A percentile compares a stretch with the other conserved stretches of the same genome.
Conservation (phyloP, 2,888 invertebrate genomes). For the Synanthedon andrenaeformis region DNA sequence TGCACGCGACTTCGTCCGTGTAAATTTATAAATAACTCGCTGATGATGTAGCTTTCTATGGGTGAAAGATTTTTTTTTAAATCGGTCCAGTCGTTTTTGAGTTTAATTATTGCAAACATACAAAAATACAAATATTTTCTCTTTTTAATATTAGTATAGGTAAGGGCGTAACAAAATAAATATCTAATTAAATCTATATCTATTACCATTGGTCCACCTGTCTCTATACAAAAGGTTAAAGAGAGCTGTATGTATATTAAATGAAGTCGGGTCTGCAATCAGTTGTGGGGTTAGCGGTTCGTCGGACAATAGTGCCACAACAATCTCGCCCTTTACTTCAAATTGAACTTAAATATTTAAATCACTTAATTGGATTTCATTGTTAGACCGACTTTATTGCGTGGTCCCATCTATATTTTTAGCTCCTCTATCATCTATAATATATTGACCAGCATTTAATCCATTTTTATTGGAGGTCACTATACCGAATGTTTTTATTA, state of each 20-base stretch:
- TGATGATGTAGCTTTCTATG: too few relatives aligned
- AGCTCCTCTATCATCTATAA: slow-evolving; percentile 6
- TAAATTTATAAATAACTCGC: too few relatives aligned
- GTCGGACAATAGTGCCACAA: slow-evolving; percentile 62
- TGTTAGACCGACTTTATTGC: slow-evolving; percentile 45
- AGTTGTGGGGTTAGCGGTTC: slow-evolving; percentile 53
- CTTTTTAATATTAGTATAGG: too few relatives aligned
- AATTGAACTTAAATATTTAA: slow-evolving; percentile 69
- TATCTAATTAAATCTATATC: background rate
- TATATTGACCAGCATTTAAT: background rate
- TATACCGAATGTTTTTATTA: background rate
- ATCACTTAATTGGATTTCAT: slow-evolving; percentile 66
- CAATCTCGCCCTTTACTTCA: slow-evolving; percentile 64
- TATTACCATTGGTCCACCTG: background rate
- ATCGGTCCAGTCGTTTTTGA: too few relatives aligned
- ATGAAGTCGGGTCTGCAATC: slow-evolving; percentile 63
- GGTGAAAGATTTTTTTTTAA: too few relatives aligned
- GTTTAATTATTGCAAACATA: too few relatives aligned
- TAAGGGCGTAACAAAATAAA: too few relatives aligned
- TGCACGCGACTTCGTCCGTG: too few relatives aligned
- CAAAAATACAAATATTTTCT: too few relatives aligned
- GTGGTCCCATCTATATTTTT: slow-evolving; percentile 28
- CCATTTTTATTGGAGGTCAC: background rate
- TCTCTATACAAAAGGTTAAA: slow-evolving; percentile 25
- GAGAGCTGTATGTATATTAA: slow-evolving; percentile 53